These are phyloP conservation scores for Ginglymostoma cirratum DNA, from an alignment of 2,113 vertebrate genomes.

Conservation along the genomic window DNA sequence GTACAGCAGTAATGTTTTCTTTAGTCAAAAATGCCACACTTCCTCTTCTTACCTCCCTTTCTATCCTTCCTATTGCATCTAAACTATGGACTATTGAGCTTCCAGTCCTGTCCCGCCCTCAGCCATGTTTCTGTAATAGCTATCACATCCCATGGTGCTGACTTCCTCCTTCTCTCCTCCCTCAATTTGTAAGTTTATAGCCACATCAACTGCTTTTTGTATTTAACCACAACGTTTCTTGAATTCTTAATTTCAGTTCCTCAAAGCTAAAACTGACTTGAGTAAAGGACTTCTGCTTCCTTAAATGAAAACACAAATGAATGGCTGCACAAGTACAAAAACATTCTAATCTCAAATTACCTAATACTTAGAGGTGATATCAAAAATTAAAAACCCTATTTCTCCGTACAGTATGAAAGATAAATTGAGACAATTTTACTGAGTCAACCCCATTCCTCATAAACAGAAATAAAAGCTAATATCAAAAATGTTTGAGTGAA, in stretches of 20 bases:
- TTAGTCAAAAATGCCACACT: no score
- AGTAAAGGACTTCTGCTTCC: not conserved
- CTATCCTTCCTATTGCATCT: no score
- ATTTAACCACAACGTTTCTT: not conserved
- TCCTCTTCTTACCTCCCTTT: no score
- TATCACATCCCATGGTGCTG: not conserved
- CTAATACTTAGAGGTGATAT: not conserved
- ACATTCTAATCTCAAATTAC: not conserved
- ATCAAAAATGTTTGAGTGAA: not conserved
- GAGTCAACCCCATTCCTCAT: not conserved
- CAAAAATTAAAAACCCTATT: not conserved
- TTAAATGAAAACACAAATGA: not conserved
- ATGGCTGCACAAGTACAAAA: not conserved
- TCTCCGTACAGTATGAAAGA: not conserved
- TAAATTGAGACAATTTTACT: not conserved
- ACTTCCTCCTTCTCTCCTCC: not conserved
- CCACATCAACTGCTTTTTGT: not conserved
- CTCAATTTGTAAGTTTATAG: not conserved
- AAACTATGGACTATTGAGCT: no score
- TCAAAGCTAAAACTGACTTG: not conserved
- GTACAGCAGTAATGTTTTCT: no score
- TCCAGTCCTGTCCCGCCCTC: no score
- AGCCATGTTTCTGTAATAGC: no score
- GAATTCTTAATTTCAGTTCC: not conserved
- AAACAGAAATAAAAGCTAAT: not conserved